phyloP scores from a whole-genome alignment of 2,888 invertebrate genomes.

The Stomorhina lunata region DNA sequence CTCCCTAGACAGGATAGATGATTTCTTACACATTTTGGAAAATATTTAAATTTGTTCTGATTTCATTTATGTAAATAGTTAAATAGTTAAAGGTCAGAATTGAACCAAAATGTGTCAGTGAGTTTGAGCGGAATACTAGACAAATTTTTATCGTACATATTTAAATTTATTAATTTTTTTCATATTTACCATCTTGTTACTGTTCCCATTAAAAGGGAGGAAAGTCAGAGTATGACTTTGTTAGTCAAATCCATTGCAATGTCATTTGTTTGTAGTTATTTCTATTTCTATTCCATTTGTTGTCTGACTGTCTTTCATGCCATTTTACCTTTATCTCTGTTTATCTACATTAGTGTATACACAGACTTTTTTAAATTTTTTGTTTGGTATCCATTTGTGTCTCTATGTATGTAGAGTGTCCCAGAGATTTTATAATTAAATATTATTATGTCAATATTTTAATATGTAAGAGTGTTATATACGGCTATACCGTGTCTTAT shows the following conservation, averaged over 20 bases:
- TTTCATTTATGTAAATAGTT: neutral
- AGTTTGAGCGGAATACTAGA: neutral
- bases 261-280: neutral
- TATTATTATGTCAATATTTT: too few species aligned
- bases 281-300: slow-evolving; percentile 15
- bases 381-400: slow-evolving; percentile 11
- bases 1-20: too few species aligned
- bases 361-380: slow-evolving; percentile 17
- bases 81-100: slow-evolving; percentile 54
- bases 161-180: neutral
- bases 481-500: too few species aligned
- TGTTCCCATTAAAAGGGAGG: neutral
- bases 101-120: neutral
- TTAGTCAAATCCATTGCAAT: slow-evolving; percentile 34
- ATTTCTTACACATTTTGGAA: too few species aligned
- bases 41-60: too few species aligned
- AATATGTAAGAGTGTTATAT: too few species aligned
- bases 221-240: slow-evolving; percentile 43
- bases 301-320: slow-evolving; percentile 36
- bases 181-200: slow-evolving; percentile 23
- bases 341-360: slow-evolving; percentile 39
- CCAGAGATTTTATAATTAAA: too few species aligned
- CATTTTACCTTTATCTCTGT: slow-evolving; percentile 46
- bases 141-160: neutral
- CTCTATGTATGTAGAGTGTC: too few species aligned